Conservation (phyloP, 1,140 invertebrate species). For the Habropoda laboriosa region DNA sequence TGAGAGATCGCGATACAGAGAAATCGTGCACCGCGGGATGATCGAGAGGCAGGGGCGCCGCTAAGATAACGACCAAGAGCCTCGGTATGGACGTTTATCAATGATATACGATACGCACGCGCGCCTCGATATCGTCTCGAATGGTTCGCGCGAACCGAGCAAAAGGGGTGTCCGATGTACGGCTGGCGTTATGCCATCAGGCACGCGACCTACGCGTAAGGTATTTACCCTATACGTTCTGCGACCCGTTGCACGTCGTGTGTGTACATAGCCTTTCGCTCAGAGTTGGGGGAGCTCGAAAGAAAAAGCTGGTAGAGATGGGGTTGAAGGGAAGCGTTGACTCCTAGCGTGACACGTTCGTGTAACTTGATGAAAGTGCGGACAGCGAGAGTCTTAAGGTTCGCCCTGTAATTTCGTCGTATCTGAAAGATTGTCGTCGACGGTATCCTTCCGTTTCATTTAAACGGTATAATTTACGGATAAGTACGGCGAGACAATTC, state of each 20-base stretch:
- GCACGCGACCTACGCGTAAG: conserved; percentile 77
- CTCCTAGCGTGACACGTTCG: background rate
- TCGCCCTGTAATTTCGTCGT: too few relatives aligned
- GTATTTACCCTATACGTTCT: conserved; percentile 62
- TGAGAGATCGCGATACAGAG: conserved; percentile 25
- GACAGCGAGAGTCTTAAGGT: background rate
- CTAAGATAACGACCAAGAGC: conserved; percentile 68
- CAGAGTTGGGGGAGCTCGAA: background rate
- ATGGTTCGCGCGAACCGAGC: conserved; percentile 38
- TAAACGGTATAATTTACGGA: too few relatives aligned
- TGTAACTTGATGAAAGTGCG: background rate
- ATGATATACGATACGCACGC: conserved; percentile 74
- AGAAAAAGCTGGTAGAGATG: background rate
- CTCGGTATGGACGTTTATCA: conserved; percentile 75
- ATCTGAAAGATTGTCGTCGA: too few relatives aligned
- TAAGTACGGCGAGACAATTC: background rate
- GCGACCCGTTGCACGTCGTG: conserved; percentile 57
- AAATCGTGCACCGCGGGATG: conserved; percentile 24
- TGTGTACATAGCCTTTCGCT: background rate
- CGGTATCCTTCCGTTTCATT: too few relatives aligned
- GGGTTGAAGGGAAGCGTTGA: background rate
- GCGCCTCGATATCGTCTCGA: conserved; percentile 58
- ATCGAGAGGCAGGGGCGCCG: conserved; percentile 28
- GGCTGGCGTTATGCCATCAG: conserved; percentile 74
- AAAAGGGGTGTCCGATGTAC: conserved; percentile 65